Evolutionary conservation across 2,888 invertebrate genomes (phyloP).

Genomic region (Rhaphigaster nebulosa): DNA sequence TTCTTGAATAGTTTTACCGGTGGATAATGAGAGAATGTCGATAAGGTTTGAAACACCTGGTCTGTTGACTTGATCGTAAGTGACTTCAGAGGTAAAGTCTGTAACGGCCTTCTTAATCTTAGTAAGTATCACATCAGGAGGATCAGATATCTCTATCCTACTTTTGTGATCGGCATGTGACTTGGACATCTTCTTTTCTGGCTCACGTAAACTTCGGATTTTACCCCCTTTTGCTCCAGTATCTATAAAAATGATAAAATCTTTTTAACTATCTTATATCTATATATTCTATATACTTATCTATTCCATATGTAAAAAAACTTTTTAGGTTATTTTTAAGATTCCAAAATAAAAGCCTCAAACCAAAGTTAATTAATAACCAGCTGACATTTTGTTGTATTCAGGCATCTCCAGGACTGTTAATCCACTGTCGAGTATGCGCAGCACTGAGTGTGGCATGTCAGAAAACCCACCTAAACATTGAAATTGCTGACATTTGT

Average conservation of each 20-base stretch:
- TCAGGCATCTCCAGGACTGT: no score
- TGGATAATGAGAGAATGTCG: constrained; percentile 82
- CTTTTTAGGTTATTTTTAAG: no score
- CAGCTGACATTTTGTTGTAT: no score
- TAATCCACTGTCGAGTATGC: no score
- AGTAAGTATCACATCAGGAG: constrained; percentile 76
- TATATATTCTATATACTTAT: no score
- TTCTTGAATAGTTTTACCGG: constrained; percentile 76
- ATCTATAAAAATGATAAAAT: constrained; percentile 43
- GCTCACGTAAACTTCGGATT: constrained; percentile 88
- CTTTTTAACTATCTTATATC: not conserved
- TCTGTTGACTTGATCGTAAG: constrained; percentile 82
- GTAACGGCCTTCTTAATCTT: constrained; percentile 92
- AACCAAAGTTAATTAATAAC: no score
- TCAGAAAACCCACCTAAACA: no score
- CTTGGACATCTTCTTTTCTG: constrained; percentile 97
- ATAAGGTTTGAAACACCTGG: constrained; percentile 94
- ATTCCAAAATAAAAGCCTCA: no score
- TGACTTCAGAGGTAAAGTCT: constrained; percentile 87
- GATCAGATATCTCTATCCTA: constrained; percentile 84
- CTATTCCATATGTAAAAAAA: no score
- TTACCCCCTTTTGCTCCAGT: constrained; percentile 62
- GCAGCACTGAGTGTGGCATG: no score
- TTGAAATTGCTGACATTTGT: no score
- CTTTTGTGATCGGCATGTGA: constrained; percentile 85